Base-by-base conservation (phyloP, 2,888 invertebrate species). In the Lithophane leautieri region DNA sequence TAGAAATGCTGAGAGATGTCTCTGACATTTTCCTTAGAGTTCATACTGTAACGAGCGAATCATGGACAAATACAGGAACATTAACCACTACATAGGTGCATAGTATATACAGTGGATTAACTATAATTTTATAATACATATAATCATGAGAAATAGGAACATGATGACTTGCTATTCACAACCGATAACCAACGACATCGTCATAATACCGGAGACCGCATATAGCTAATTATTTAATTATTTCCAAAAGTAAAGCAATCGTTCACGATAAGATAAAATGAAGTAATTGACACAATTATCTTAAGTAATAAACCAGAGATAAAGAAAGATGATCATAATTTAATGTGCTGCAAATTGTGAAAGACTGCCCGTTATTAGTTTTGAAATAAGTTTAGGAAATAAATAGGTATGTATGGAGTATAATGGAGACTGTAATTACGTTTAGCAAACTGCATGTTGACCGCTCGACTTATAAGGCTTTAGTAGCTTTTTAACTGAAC, bases 191-290 rank as follows among this genome's bases (percentile, higher is more conserved):
- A 16, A 47, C 47, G 9, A 54, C n/a, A 73, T n/a, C 60, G 79
- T 70, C 63, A 47, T 71, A 69, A 70, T 78, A 63, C 76, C 61
- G 54, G 28, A 25, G 44, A 61, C 44, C 28, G 25, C 56, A 1
- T 56, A 28, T 16, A 63, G 19, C 19, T 69, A 56, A 42, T 54
- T 66, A 9, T 42, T 62, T 28, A 25, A 25, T 54, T 54, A 34
- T 47, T 47, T 52, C 19, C n/a, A 14, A 54, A 68, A 62, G 16
- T 66, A 67, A 54, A 50, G 76, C 40, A 68, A 60, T 66, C 54
- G n/a, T 54, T 60, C 40, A 54, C 52, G 73, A 66, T 79, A 72
- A 66, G 42, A 61, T 40, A 54, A 54, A 61, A 40, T 79, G 54
- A 61, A 66, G 28, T 61, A 47, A 66, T 72, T 19, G 19, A 47